Evolutionary conservation across 1,140 invertebrate genomes (phyloP).

Genomic region (Agrilus planipennis): DNA sequence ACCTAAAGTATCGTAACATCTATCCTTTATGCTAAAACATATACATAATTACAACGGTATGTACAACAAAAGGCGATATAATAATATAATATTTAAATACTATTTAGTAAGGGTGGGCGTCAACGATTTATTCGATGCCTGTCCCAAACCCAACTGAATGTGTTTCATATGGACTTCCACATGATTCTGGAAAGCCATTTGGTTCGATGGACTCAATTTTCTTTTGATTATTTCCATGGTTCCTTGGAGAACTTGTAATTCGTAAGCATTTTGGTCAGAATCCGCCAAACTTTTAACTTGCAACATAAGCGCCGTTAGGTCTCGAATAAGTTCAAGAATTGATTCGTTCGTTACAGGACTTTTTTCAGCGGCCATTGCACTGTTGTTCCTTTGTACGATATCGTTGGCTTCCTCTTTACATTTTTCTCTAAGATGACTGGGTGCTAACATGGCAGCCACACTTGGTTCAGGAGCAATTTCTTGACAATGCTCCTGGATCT

Average conservation of each 20-base stretch:
- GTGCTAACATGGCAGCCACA: slow-evolving; percentile 76
- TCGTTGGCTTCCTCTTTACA: slow-evolving; percentile 72
- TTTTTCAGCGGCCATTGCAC: slow-evolving; percentile 40
- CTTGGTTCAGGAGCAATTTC: slow-evolving; percentile 81
- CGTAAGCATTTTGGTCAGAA: slow-evolving; percentile 81
- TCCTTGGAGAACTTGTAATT: slow-evolving; percentile 84
- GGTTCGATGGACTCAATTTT: slow-evolving; percentile 64
- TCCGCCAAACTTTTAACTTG: slow-evolving; percentile 88
- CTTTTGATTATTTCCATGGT: slow-evolving; percentile 81
- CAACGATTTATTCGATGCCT: slow-evolving; percentile 9
- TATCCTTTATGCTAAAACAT: neutral
- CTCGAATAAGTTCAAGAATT: slow-evolving; percentile 69
- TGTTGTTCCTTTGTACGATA: slow-evolving; percentile 68
- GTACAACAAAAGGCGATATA: neutral
- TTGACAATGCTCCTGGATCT: slow-evolving; percentile 73
- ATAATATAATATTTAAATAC: neutral
- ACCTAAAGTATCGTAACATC: too few relatives aligned
- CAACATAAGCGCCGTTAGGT: slow-evolving; percentile 81
- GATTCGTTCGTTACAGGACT: slow-evolving; percentile 42
- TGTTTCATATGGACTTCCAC: slow-evolving; percentile 88
- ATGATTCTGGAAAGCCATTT: slow-evolving; percentile 75
- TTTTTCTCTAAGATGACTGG: slow-evolving; percentile 74
- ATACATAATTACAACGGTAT: neutral
- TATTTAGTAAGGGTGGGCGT: neutral
- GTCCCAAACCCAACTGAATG: slow-evolving; percentile 69